Base-by-base conservation (phyloP, 2,888 invertebrate genomes). In the Stenurella melanura region DNA sequence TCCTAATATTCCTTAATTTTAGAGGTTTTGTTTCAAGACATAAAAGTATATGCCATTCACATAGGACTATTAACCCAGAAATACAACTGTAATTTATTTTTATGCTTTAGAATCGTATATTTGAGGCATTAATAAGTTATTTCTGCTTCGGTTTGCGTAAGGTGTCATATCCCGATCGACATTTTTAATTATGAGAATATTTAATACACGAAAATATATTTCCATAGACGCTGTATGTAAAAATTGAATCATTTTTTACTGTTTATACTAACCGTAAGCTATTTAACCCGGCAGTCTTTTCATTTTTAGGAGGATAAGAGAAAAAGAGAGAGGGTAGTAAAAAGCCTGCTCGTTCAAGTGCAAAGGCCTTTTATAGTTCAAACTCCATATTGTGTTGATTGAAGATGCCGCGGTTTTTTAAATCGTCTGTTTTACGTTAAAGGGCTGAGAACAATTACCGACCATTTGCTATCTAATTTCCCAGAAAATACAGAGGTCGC, bases 301-400 rank as follows among this genome's bases (percentile, higher is more conserved):
- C 57, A 69, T 56, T 69, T 69, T 57, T 34, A 57, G 69, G 30
- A 34, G 69, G 57, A 58, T 26, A 57, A 57, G 57, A 69, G 57
- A 17, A 57, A 69, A 68, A 57, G 57, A 69, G 67, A 54, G 66
- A 67, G 67, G 26, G 54, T 56, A 30, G 57, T 69, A 69, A 58
- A 69, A 69, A 57, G 34, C 57, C 57, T 75, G 80, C 76, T 78
- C 73, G 64, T 21, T 78, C 67, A 74, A 81, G 73, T 77, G 77
- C 76, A 81, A 78, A 75, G 72, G 79, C 76, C 79, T 76, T 80
- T 81, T 79, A 80, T 79, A 78, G 76, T 81, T 77, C 76, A 75
- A 76, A 76, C 79, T 81, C 79, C 74, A 78, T 79, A 81, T 79
- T 78, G 79, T 78, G 77, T 79, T 79, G 79, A 79, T 81, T 81